Conservation (phyloP, 35 echinoderm and acorn worm genomes). For the Strongylocentrotus purpuratus region DNA sequence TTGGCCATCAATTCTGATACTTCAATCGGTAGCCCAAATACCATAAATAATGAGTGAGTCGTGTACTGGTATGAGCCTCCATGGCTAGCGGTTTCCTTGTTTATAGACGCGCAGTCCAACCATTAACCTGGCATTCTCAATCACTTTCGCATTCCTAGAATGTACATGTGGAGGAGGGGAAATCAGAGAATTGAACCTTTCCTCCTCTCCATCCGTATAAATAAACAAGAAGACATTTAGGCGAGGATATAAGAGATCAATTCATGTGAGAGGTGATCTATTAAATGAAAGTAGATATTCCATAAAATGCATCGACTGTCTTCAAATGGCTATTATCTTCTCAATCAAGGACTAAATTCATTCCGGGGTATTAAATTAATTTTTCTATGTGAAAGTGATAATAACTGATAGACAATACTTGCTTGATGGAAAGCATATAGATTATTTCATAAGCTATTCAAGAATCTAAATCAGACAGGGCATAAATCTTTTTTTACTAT, state of each 20-base stretch:
- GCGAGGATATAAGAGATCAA: background rate
- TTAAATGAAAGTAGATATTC: background rate
- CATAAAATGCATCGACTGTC: background rate
- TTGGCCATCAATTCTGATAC: conserved; percentile 4
- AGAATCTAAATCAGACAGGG: no score
- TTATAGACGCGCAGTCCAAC: background rate
- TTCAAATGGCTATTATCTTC: background rate
- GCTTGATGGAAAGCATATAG: no score
- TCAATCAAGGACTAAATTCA: background rate
- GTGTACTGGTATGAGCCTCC: background rate
- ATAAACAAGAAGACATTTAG: background rate
- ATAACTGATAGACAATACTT: no score
- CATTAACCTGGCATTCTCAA: background rate
- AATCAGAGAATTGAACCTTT: conserved; percentile 11
- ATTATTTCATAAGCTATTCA: no score
- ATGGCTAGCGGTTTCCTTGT: background rate
- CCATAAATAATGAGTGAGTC: conserved; percentile 12
- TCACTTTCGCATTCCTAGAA: background rate
- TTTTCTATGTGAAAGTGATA: no score
- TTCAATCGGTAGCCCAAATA: conserved; percentile 2
- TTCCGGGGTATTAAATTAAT: no score
- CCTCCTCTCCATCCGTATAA: background rate
- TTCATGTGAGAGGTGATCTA: background rate
- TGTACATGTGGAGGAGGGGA: background rate
- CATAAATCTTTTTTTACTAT: no score